Base-by-base conservation (phyloP, 2,113 vertebrate genomes). In the Hymenochirus boettgeri region DNA sequence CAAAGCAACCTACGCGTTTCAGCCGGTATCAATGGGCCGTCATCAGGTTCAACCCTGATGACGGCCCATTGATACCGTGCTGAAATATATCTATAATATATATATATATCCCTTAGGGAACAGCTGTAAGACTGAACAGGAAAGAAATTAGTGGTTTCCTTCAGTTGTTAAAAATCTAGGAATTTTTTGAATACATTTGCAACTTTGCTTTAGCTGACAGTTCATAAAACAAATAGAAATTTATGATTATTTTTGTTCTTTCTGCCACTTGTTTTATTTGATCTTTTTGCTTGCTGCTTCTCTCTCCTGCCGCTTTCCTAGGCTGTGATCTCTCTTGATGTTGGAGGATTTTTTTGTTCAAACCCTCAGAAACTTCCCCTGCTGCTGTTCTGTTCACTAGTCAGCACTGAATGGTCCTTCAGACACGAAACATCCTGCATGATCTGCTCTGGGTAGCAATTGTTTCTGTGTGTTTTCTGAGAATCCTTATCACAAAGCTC, bases 331-430 rank as follows among this genome's bases (percentile, higher is more conserved):
- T 22, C 46, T 48, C 46, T 35, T 46, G 42, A 48, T 48, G 46
- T 48, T 48, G 6, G 18, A 12, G 22, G n/a, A n/a, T n/a, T 48
- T 7, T 15, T 48, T 7, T 48, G 46, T 23, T 21, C 46, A 48
- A 48, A 48, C 46, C 46, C 46, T 22, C 46, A 48, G 6, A 42
- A n/a, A 42, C 39, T 15, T 48, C 21, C 46, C 18, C 46, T 48
- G 18, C 46, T 48, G 19, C 46, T 48, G 46, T 48, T 19, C 21
- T 48, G 8, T 22, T 48, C 5, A 2, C 6, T 23, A 21, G 19
- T 19, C 33, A 21, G 6, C 57, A 57, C 51, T 45, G 1, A 2
- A 8, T 56, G 13, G 46, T 48, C 46, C 18, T 48, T 22, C 18
- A 23, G 19, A 48, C 46, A 48, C 13, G 19, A 22, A 21, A 48